Evolutionary conservation across 2,113 vertebrate genomes (phyloP).

Genomic region (Shinisaurus crocodilurus): DNA sequence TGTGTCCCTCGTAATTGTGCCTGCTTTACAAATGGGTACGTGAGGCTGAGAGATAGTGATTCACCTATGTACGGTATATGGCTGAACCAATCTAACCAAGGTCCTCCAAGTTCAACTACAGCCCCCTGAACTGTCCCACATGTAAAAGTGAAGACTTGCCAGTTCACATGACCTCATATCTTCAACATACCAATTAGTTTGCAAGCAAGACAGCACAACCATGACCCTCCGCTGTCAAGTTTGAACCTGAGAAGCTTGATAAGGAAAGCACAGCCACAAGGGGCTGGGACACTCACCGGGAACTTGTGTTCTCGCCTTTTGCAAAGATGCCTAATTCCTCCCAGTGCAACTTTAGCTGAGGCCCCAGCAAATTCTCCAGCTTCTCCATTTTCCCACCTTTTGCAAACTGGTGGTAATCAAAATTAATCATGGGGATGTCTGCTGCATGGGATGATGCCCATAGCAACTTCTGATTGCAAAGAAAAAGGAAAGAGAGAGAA

Average conservation of each 20-base stretch:
- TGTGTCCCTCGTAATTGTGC: background rate
- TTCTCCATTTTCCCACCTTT: slow-evolving; percentile 82
- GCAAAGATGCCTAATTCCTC: slow-evolving; percentile 80
- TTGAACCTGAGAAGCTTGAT: background rate
- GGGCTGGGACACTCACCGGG: slow-evolving; percentile 74
- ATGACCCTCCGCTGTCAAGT: background rate
- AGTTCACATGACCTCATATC: background rate
- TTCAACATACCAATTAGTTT: background rate
- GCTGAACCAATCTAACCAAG: background rate
- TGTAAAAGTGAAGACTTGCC: background rate
- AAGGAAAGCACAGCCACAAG: background rate
- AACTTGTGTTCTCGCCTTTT: slow-evolving; percentile 71
- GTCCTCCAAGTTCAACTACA: background rate
- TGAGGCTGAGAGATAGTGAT: background rate
- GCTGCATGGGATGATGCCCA: slow-evolving; percentile 81
- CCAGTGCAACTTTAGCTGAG: slow-evolving; percentile 80
- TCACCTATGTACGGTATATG: background rate
- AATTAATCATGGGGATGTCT: slow-evolving; percentile 87
- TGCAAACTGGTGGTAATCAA: slow-evolving; percentile 82
- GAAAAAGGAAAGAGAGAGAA: slow-evolving; percentile 30
- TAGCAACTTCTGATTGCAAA: slow-evolving; percentile 77
- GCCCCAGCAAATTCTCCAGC: slow-evolving; percentile 78
- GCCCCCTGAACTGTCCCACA: background rate
- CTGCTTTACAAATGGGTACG: background rate
- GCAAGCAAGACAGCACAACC: background rate